These are phyloP conservation scores for Ochotona princeps DNA, from an alignment of 2,113 vertebrate genomes.

Conservation along the genomic window DNA sequence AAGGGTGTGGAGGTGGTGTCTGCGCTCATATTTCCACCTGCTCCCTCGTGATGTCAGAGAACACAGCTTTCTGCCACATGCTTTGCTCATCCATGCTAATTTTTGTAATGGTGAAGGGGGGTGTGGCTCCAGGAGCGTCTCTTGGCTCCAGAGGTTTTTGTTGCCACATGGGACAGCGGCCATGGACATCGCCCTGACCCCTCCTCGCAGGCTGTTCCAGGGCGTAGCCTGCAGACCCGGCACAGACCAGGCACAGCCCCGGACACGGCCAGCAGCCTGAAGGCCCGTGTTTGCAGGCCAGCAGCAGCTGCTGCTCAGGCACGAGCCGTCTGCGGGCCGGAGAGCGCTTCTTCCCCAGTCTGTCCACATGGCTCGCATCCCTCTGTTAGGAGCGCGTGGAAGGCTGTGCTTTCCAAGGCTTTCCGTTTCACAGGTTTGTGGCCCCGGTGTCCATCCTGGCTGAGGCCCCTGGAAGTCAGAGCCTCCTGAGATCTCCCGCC, in stretches of 20 bases:
- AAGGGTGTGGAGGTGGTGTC: neutral
- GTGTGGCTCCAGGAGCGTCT: slow-evolving; percentile 70
- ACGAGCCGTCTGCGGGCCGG: too few relatives aligned
- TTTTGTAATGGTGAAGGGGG: slow-evolving; percentile 24
- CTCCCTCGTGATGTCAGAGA: neutral
- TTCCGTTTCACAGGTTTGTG: neutral
- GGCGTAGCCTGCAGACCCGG: neutral
- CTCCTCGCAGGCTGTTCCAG: neutral
- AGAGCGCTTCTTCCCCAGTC: too few relatives aligned
- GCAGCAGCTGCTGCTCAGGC: too few relatives aligned
- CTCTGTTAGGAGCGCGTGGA: too few relatives aligned
- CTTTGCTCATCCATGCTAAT: slow-evolving; percentile 36
- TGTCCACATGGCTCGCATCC: too few relatives aligned
- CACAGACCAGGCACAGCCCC: too few relatives aligned
- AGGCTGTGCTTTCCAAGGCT: neutral
- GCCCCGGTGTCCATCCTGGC: too few relatives aligned
- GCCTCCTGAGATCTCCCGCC: too few relatives aligned
- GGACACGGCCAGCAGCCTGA: too few relatives aligned
- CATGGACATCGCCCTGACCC: neutral
- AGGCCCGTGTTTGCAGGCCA: too few relatives aligned
- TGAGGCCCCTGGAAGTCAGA: too few relatives aligned
- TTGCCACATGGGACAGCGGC: too few relatives aligned
- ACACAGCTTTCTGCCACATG: neutral
- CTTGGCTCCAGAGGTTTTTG: neutral
- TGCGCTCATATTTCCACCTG: neutral